A percentile compares a stretch with the other conserved stretches of the same genome.
Conservation (phyloP, 2,797 vertebrate genomes). For the Myripristis jacobus region DNA sequence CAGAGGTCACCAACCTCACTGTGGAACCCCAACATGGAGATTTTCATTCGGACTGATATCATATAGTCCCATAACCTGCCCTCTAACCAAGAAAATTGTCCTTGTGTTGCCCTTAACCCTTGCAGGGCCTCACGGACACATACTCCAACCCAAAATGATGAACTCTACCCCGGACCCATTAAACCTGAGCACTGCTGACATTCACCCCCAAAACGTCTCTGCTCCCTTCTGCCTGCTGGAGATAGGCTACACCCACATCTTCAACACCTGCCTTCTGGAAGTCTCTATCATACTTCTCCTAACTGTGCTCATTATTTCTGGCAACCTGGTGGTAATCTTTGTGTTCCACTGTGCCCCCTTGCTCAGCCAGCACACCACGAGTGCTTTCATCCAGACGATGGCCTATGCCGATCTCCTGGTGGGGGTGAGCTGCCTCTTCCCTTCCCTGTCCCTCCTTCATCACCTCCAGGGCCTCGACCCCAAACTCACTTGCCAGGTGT, state of each 20-base stretch:
- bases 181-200: conserved; percentile 84
- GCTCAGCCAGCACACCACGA: conserved; percentile 96
- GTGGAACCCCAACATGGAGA: conserved; percentile 42
- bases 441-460: conserved; percentile 93
- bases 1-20: conserved; percentile 39
- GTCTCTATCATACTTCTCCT: conserved; percentile 93
- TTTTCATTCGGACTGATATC: conserved; percentile 58
- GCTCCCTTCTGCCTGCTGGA: conserved; percentile 93
- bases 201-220: conserved; percentile 52
- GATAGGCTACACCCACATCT: conserved; percentile 89
- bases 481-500: conserved; percentile 92
- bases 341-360: conserved; percentile 99
- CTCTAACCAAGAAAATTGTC: conserved; percentile 27
- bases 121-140: conserved; percentile 60
- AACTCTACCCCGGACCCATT: conserved; percentile 90
- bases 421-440: conserved; percentile 96
- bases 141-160: conserved; percentile 89
- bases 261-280: conserved; percentile 94
- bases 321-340: conserved; percentile 96
- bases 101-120: conserved; percentile 49
- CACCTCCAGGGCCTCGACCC: conserved; percentile 89
- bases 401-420: conserved; percentile 97
- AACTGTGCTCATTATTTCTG: conserved; percentile 94
- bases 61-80: conserved; percentile 18
- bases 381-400: conserved; percentile 99